Conservation (phyloP, 2,888 invertebrate species). For the Leucophora obtusa region DNA sequence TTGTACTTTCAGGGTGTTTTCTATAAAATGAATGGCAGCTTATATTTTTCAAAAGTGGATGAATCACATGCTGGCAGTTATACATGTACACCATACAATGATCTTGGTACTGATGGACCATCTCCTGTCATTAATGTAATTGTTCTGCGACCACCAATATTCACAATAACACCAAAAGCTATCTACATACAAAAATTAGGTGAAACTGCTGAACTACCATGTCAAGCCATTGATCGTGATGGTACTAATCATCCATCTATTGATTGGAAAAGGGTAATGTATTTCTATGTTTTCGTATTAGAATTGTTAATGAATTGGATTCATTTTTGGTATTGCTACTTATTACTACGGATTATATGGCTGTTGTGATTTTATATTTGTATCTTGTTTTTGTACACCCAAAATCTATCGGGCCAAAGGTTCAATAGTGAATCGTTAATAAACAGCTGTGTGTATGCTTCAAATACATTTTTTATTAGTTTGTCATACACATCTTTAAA, state of each 20-base stretch:
- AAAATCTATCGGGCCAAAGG: not conserved
- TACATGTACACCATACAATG: conserved; percentile 94
- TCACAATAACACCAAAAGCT: conserved; percentile 88
- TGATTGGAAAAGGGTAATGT: conserved; percentile 83
- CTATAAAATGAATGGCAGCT: conserved; percentile 90
- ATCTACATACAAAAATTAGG: conserved; percentile 91
- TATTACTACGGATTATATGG: conserved; percentile 18
- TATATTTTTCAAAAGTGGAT: conserved; percentile 90
- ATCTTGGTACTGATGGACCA: conserved; percentile 90
- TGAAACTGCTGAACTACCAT: conserved; percentile 89
- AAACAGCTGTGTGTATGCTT: not conserved
- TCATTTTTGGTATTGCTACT: not conserved
- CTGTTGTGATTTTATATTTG: conserved; percentile 10
- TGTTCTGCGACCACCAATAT: conserved; percentile 91
- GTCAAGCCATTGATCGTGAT: conserved; percentile 86
- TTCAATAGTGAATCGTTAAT: not conserved
- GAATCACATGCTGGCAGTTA: conserved; percentile 92
- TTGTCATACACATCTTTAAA: not conserved
- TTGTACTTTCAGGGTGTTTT: conserved; percentile 83
- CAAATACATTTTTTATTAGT: no score
- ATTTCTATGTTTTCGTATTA: no score
- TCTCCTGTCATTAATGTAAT: conserved; percentile 91
- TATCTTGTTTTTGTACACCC: not conserved
- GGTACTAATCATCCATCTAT: conserved; percentile 83
- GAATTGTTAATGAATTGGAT: not conserved